Evolutionary conservation across 2,888 invertebrate species (phyloP).

Genomic region (Dendrolimus pini): DNA sequence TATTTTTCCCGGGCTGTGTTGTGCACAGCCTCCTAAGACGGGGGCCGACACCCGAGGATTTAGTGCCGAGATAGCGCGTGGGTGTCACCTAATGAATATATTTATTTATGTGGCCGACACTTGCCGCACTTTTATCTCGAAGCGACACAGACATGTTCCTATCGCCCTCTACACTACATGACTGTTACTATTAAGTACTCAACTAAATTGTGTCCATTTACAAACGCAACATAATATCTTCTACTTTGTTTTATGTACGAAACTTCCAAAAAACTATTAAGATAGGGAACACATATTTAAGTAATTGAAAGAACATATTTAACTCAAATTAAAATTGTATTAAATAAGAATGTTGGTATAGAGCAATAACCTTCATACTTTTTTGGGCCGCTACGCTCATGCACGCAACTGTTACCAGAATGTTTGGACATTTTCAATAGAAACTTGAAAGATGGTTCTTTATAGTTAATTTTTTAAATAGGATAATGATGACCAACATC

Average conservation of each 20-base stretch:
- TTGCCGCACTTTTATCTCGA: constrained; percentile 56
- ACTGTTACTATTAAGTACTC: constrained; percentile 13
- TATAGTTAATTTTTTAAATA: too few species aligned
- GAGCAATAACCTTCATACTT: too few species aligned
- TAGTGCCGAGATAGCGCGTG: constrained; percentile 69
- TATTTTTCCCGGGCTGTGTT: constrained; percentile 22
- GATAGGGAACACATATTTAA: too few species aligned
- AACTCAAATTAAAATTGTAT: too few species aligned
- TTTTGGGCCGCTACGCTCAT: too few species aligned
- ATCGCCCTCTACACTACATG: constrained; percentile 24
- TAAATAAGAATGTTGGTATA: too few species aligned
- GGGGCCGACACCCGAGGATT: constrained; percentile 66
- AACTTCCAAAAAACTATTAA: constrained; percentile 4
- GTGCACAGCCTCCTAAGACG: constrained; percentile 46
- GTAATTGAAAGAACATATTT: too few species aligned
- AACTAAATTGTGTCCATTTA: constrained; percentile 5
- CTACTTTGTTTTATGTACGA: constrained; percentile 6
- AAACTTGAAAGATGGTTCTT: too few species aligned
- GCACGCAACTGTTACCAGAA: too few species aligned
- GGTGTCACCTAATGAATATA: constrained; percentile 76
- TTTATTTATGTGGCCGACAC: constrained; percentile 61
- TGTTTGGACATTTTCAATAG: too few species aligned
- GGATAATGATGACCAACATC: too few species aligned
- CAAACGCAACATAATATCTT: constrained; percentile 7
- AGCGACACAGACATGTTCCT: constrained; percentile 39